phyloP scores from a whole-genome alignment of 2,888 invertebrate genomes.

The Odontocerum albicorne region DNA sequence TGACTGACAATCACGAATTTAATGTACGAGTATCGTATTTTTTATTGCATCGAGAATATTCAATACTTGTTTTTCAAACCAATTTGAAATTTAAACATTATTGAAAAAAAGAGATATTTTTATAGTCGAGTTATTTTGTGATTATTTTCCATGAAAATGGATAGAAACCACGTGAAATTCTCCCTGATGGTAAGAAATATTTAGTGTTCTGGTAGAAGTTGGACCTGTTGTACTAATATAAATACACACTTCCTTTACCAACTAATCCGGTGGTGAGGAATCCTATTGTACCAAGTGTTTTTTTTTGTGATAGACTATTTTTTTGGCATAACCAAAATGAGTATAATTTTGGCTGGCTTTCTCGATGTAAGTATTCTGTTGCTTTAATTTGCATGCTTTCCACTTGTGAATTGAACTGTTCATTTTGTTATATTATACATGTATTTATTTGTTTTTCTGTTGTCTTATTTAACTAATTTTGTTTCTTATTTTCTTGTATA shows the following conservation, averaged over 20 bases:
- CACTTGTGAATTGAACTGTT: too few relatives aligned
- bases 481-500: too few relatives aligned
- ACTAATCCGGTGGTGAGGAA: neutral
- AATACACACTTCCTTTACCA: neutral
- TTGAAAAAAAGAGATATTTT: neutral
- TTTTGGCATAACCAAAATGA: constrained; percentile 19
- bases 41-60: too few relatives aligned
- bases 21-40: too few relatives aligned
- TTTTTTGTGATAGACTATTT: neutral
- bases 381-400: too few relatives aligned
- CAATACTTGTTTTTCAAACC: neutral
- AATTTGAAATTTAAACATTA: neutral
- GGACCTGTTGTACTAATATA: neutral
- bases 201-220: neutral
- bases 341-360: constrained; percentile 32
- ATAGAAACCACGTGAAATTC: constrained; percentile 23
- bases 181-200: constrained; percentile 23
- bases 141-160: constrained; percentile 6
- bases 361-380: constrained; percentile 28
- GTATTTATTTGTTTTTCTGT: too few relatives aligned
- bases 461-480: too few relatives aligned
- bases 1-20: too few relatives aligned
- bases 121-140: neutral
- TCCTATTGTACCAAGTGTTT: neutral
- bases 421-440: too few relatives aligned